A percentile compares a stretch with the other conserved stretches of the same genome.
These are phyloP conservation scores for Noctilio leporinus DNA, from an alignment of 2,113 vertebrate species.

Conservation along the genomic window DNA sequence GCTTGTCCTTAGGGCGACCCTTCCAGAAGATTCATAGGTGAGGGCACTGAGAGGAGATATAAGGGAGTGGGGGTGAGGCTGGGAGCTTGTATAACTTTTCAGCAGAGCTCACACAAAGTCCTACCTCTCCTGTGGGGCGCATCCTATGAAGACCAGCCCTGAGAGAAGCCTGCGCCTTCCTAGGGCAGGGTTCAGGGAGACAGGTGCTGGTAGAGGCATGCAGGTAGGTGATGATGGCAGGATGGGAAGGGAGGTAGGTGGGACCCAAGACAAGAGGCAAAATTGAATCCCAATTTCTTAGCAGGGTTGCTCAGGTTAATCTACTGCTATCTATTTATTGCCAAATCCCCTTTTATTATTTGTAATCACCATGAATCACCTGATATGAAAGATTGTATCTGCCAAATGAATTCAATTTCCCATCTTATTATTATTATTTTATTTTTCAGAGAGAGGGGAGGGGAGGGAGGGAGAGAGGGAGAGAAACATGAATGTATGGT, in stretches of 20 bases:
- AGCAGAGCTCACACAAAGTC: neutral
- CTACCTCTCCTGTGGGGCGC: neutral
- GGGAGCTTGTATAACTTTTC: neutral
- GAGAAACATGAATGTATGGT: no score
- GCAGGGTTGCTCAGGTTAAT: neutral
- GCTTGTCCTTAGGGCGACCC: slow-evolving; percentile 4
- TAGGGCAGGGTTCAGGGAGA: no score
- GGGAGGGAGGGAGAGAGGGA: no score
- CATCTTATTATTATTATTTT: neutral
- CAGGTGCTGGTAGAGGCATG: neutral
- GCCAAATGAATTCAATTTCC: neutral
- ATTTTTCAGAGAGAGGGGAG: no score
- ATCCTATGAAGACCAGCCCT: neutral
- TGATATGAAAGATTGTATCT: neutral
- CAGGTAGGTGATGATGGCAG: neutral
- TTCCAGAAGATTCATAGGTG: neutral
- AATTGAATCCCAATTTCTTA: neutral
- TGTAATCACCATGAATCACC: neutral
- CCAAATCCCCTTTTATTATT: neutral
- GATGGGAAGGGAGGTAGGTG: neutral
- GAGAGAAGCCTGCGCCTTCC: neutral
- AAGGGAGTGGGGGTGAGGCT: neutral
- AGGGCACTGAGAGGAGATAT: no score
- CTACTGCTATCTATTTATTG: neutral
- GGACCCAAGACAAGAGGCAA: neutral